Evolutionary conservation across 2,113 vertebrate species (phyloP), one percentile per base, ranked within the genome.

Genomic region (Carassius carassius): DNA sequence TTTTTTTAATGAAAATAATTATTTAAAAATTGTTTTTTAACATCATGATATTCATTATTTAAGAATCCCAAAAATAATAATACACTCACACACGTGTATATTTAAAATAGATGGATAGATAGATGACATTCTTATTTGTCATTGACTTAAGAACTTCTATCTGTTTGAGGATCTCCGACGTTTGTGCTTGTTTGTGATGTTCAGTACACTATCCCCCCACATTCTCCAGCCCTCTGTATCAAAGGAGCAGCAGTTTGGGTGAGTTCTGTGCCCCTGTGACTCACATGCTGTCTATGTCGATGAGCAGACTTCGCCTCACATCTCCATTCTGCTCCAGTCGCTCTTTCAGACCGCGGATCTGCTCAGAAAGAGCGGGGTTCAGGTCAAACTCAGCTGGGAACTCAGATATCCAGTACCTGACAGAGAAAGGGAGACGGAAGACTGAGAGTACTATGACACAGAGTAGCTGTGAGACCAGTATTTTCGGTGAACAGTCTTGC

Each of bases 381-480:
- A 96, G 86, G 84, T 95, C 94, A 82, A 96, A 96, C 88, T 95
- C 95, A 0, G 95, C 95, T 1, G 95, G 95, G 87, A 95, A 96
- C 2, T 95, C 94, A 0, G 92, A 93, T 88, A 96, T 94, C 95
- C 95, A 96, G 91, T 94, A 95, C 87, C 95, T 96, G 84, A 60
- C 25, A 78, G 56, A n/a, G 77, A 76, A 16, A 35, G 13, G 78
- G 79, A 84, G 80, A 81, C 58, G 0, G 13, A 44, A 44, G 21
- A 76, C 19, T 67, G 44, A 74, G 13, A 78, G 25, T 23, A 77
- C n/a, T 47, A 7, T 54, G 76, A 78, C 44, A 37, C 49, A 41
- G 72, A 9, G 44, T 47, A 82, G 75, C 23, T 76, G 81, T 54
- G 75, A 41, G 83, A 84, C n/a, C 77, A 78, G 85, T 6, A 29